Evolutionary conservation across 2,888 invertebrate species (phyloP).

Genomic region (Cosmorhoe ocellata): DNA sequence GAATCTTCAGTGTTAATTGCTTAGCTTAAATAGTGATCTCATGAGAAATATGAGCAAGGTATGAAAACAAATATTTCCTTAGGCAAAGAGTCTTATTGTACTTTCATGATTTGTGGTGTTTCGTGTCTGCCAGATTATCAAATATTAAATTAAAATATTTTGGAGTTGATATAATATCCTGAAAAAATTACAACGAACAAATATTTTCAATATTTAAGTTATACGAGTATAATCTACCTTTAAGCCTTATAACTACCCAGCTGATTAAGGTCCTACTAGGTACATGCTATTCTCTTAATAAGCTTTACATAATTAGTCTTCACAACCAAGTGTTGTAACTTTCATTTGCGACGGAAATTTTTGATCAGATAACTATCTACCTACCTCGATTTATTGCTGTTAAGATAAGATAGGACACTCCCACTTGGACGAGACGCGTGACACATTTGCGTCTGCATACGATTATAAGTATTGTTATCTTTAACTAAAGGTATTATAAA

Average conservation of each 20-base stretch:
- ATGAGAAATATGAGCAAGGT: constrained; percentile 1
- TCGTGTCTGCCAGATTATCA: too few relatives aligned
- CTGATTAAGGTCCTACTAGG: too few relatives aligned
- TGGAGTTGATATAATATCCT: too few relatives aligned
- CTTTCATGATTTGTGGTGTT: too few relatives aligned
- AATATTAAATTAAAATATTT: too few relatives aligned
- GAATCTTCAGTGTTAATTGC: constrained; percentile 13
- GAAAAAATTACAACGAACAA: too few relatives aligned
- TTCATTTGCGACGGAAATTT: constrained; percentile 61
- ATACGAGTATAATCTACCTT: too few relatives aligned
- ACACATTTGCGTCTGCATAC: constrained; percentile 57
- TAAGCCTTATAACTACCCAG: too few relatives aligned
- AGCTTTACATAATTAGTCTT: constrained; percentile 22
- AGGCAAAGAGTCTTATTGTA: constrained; percentile 6
- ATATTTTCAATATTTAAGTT: too few relatives aligned
- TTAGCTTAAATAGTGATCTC: constrained; percentile 19
- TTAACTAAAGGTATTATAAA: constrained; percentile 53
- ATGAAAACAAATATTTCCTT: constrained; percentile 12
- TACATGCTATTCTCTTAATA: too few relatives aligned
- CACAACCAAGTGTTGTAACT: constrained; percentile 46
- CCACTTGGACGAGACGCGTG: constrained; percentile 56
- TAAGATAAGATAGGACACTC: constrained; percentile 76
- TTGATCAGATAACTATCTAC: constrained; percentile 44
- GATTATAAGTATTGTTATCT: constrained; percentile 52
- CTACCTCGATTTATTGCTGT: constrained; percentile 52